Evolutionary conservation across 2,113 vertebrate genomes (phyloP), one percentile per base, ranked within the genome.

Genomic region (Rissa tridactyla): DNA sequence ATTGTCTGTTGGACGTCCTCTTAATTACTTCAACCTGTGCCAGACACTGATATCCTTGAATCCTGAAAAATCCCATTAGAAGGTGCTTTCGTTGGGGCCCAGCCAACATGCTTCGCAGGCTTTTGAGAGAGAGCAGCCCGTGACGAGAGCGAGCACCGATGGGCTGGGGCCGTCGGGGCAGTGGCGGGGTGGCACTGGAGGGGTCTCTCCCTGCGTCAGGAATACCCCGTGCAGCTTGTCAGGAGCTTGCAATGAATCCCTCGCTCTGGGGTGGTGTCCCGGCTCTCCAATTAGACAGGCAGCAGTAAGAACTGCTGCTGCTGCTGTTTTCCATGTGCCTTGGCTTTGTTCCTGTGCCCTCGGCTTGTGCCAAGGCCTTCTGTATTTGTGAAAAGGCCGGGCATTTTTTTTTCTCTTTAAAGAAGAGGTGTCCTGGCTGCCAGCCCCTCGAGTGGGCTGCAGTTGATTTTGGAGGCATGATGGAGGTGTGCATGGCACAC

Each of bases 291-390:
- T 81, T 52, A 91, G 52, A 64, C 66, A 80, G 79, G 76, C 85
- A 95, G 81, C 58, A 57, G 54, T 70, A 83, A 85, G 94, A 92
- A 30, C 77, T 88, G 64, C 94, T 91, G 83, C 82, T 82, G 49
- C 77, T 91, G 95, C 91, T 94, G 92, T 91, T 95, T 91, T 94
- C 91, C 64, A 79, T 81, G 90, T 88, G 93, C 82, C 93, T 94
- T 96, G 95, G 96, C 96, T 90, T 92, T 85, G 71, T 94, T 97
- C 92, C 96, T 94, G 55, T 92, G 92, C 93, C 89, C 83, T 73
- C n/a, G 30, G 68, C 85, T 89, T 88, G 36, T 94, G 92, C 95
- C 96, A 95, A 87, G 71, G 77, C 80, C 69, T 87, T 92, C 84
- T 82, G 75, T 90, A 79, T 87, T 95, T 91, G 54, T 51, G 55